phyloP scores from a whole-genome alignment of 1,140 invertebrate genomes.

The fruit fly (Drosophila melanogaster) region DNA sequence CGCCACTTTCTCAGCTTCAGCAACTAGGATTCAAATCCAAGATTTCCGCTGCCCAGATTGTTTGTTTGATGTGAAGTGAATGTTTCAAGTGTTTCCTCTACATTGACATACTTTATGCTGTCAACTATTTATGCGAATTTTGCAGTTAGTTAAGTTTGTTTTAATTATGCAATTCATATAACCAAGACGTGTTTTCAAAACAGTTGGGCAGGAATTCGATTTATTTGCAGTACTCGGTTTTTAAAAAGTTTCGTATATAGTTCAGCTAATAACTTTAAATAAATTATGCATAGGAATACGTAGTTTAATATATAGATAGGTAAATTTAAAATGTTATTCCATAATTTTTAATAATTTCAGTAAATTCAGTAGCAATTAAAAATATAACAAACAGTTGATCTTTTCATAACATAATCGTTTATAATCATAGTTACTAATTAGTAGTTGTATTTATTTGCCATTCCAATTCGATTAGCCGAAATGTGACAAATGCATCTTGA shows the following conservation, averaged over 20 bases:
- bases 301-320: no score
- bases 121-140: not conserved
- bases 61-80: not conserved
- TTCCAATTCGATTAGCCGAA: not conserved
- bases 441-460: not conserved
- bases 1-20: not conserved
- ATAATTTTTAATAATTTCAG: no score
- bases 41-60: conserved; percentile 6
- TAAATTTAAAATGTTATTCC: no score
- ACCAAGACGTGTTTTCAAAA: not conserved
- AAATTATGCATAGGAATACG: no score
- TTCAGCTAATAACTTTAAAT: no score
- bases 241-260: no score
- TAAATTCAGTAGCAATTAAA: no score
- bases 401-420: no score
- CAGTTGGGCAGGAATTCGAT: not conserved
- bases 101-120: not conserved
- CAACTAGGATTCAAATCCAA: not conserved
- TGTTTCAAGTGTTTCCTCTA: not conserved
- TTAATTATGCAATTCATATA: no score
- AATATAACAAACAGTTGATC: no score
- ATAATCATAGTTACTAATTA: no score
- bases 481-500: not conserved
- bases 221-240: no score
- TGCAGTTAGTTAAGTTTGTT: not conserved